Percentiles rank a stretch among this genome's conserved stretches.
Conservation (phyloP, 53 echinoderm and acorn worm genomes). For the Henricia sp. region DNA sequence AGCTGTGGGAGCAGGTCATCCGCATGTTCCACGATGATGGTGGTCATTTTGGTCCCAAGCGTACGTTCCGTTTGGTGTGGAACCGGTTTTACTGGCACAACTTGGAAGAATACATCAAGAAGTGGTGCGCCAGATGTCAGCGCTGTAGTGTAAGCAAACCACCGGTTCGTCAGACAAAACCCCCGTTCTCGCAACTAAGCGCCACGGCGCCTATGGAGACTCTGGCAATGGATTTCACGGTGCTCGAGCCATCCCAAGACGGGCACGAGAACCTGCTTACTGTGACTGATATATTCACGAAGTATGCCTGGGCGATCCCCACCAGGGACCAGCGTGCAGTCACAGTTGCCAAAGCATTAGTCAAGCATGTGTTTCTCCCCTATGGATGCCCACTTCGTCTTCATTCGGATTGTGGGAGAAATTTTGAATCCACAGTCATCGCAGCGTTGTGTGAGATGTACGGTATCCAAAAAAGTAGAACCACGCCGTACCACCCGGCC, state of each 20-base stretch:
- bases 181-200: constrained; percentile 23
- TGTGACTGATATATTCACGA: constrained; percentile 65
- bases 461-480: constrained; percentile 6
- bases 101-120: constrained; percentile 31
- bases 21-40: constrained; percentile 60
- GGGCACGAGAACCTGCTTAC: constrained; percentile 57
- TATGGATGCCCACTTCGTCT: constrained; percentile 61
- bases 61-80: constrained; percentile 60
- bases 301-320: constrained; percentile 59
- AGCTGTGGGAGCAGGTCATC: constrained; percentile 24
- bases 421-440: constrained; percentile 65
- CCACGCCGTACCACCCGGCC: background rate
- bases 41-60: constrained; percentile 62
- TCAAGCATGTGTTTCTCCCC: constrained; percentile 63
- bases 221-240: constrained; percentile 60
- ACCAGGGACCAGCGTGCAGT: constrained; percentile 62
- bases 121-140: constrained; percentile 48
- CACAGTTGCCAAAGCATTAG: constrained; percentile 53
- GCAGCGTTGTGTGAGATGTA: constrained; percentile 46
- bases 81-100: constrained; percentile 67
- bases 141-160: constrained; percentile 55
- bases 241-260: constrained; percentile 41
- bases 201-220: constrained; percentile 54
- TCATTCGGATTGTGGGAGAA: constrained; percentile 57
- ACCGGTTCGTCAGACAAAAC: constrained; percentile 26